Conservation (phyloP, 2,888 invertebrate genomes). For the Cantharis rufa region DNA sequence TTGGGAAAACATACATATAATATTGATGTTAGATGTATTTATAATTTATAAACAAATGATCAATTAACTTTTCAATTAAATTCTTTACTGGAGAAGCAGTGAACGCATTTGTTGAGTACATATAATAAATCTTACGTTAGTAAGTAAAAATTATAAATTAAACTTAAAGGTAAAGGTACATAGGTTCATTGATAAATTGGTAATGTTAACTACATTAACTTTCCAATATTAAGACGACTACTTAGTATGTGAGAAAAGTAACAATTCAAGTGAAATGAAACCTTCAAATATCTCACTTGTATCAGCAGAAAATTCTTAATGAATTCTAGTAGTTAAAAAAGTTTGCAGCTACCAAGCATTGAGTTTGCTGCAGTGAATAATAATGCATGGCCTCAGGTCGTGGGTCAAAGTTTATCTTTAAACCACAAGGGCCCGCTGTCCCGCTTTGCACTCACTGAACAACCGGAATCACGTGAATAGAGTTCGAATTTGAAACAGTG, state of each 20-base stretch:
- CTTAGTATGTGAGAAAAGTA: constrained; percentile 52
- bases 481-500: constrained; percentile 39
- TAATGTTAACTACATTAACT: constrained; percentile 4
- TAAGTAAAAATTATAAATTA: not conserved
- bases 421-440: constrained; percentile 43
- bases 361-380: constrained; percentile 54
- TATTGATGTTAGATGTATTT: no score
- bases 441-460: constrained; percentile 33
- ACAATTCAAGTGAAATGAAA: constrained; percentile 55
- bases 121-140: no score
- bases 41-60: no score
- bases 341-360: constrained; percentile 55
- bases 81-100: no score
- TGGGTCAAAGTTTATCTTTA: constrained; percentile 51
- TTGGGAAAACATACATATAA: no score
- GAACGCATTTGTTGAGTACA: no score
- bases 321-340: constrained; percentile 58
- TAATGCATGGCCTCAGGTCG: constrained; percentile 50
- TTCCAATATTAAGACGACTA: constrained; percentile 38
- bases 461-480: constrained; percentile 40
- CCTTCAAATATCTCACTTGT: constrained; percentile 56
- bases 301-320: constrained; percentile 56
- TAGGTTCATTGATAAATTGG: not conserved
- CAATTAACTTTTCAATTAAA: no score
- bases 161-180: not conserved